Base-by-base conservation (phyloP, 2,888 invertebrate species). In the Apamea anceps region DNA sequence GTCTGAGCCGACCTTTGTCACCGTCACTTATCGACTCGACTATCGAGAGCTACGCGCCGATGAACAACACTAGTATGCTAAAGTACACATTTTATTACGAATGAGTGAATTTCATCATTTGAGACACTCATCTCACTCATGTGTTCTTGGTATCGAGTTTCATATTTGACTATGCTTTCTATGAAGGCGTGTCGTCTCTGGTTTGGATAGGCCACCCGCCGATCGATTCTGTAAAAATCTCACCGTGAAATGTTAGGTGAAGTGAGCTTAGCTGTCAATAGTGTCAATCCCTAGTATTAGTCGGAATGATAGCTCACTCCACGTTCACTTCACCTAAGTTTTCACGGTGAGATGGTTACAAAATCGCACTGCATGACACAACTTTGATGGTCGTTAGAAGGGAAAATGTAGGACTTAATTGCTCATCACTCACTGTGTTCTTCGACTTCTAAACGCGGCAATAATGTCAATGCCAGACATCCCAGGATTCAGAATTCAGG, bases 1-100 rank as follows among this genome's bases (percentile, higher is more conserved):
- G 95, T 95, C 90, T 89, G 88, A 89, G 82, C 94, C 94, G 94
- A 92, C 95, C 94, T 94, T 95, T 95, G 95, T 95, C 95, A 94
- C 92, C 94, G 86, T 86, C 88, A 90, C 89, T 93, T 93, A 94
- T 94, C 94, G 91, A 90, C 87, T 90, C 85, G 77, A 82, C 90
- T 91, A 93, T 94, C 93, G 92, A 89, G 90, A 92, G 62, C 32
- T 63, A 78, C 62, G 94, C 93, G 79, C 90, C 89, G 90, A 87
- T 91, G 92, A 86, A 93, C 94, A 92, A 88, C 94, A 93, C 93
- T 94, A 93, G 94, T 92, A 93, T 80, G 72, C 81, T 79, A 75
- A 83, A 84, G 72, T 85, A 86, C 92, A 82, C 81, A 86, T 79
- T 79, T 85, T 86, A 87, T 90, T 87, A 88, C 88, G 91, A 88